Evolutionary conservation across 1,140 invertebrate species (phyloP), one percentile per base, ranked within the genome.

Genomic region (Phortica variegata): DNA sequence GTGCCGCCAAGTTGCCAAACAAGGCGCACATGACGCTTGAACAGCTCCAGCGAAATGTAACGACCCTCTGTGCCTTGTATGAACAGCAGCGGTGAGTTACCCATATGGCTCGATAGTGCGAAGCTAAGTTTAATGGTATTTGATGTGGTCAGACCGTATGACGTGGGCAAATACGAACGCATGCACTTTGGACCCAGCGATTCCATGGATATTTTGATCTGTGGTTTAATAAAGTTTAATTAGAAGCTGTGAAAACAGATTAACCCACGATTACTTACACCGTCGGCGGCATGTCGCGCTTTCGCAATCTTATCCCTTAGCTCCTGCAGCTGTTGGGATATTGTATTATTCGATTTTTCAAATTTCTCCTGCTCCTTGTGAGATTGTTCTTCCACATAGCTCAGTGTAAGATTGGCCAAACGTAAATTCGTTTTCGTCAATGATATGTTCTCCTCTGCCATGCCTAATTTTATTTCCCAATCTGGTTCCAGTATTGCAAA

Each of bases 201-300:
- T 48, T 81, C 86, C 49, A 94, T 55, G 0, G 91, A 92, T 2
- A 95, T 81, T 39, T 87, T 83, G 58, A 95, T 91, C 89, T 92
- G 58, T 31, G 79, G 57, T 40, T 31, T 47, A 43, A 47, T 50
- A 42, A 18, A 38, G 49, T 56, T 10, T 13, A 4, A 36, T 47
- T 53, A 34, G 47, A 34, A 21, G 20, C 23, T 6, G 5, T 26
- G 5, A 26, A 26, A 26, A 26, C n/a, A n/a, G n/a, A n/a, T n/a
- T n/a, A n/a, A 44, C n/a, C 33, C 20, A n/a, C 10, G n/a, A 12
- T 10, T n/a, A 78, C 80, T 83, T 78, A 92, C 89, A 36, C 85
- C 86, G 39, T 90, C 84, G 1, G 91, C 90, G 9, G 85, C 85
- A 75, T 94, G 90, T 56, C 84, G 81, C 0, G 91, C 89, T 63